Base-by-base conservation (phyloP, 2,113 vertebrate species). In the Anguilla japonica region DNA sequence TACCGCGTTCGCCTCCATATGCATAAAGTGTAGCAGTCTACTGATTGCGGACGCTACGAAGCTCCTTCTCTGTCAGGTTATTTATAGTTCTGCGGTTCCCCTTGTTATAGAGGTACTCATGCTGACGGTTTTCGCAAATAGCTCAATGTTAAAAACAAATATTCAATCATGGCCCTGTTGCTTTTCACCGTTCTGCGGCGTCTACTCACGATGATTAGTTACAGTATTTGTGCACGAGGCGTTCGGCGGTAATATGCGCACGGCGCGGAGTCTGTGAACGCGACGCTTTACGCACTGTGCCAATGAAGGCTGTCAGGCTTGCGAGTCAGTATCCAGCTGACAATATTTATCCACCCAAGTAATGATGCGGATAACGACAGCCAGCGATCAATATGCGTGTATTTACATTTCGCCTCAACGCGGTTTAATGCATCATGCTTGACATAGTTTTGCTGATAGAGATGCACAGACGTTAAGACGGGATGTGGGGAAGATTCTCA, bases 121-220 rank as follows among this genome's bases (percentile, higher is more conserved):
- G 26, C 63, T 86, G 85, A 83, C 80, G 40, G 83, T 67, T 81
- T 85, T 75, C 86, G 84, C 88, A 90, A 91, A 90, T 87, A 80
- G 86, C 86, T 40, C 79, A 11, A 43, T 87, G 88, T 89, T 90
- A 89, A 91, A 92, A 89, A 88, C 63, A 90, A 89, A 89, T 89
- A 88, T 90, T 85, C 82, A 90, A 88, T 90, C 88, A 87, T 50
- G 53, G 85, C 39, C 41, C 34, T 56, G 84, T 80, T 82, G 60
- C 79, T 63, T 82, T 43, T 67, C 40, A 90, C 90, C 85, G 89
- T 26, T 63, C 84, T 22, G 29, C 1, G 1, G 34, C 79, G 88
- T 79, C 86, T 89, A 1, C 11, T 85, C 81, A 88, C 82, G 81
- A 92, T 91, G 89, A 91, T 93, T 90, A 88, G 84, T 90, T 89